Base-by-base conservation (phyloP, 2,888 invertebrate species). In the Alentia gelatinosa region DNA sequence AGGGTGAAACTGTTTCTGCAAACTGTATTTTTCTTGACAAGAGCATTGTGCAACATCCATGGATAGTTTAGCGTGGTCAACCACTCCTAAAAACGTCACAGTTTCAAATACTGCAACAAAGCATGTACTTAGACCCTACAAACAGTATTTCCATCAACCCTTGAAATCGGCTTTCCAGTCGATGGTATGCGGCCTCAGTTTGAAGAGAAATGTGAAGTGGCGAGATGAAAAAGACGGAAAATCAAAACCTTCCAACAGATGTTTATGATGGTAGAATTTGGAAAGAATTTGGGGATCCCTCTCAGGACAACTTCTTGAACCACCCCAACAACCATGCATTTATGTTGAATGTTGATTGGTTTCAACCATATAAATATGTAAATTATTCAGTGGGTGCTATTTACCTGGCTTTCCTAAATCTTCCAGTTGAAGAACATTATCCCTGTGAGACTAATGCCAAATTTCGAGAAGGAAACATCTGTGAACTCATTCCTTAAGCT, bases 121-220 rank as follows among this genome's bases (percentile, higher is more conserved):
- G 47, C 7, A 42, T 12, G 15, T 7, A 15, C 7, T 68, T 5
- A n/a, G 7, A 42, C 47, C 47, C 15, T 42, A 42, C 74, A 68
- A 68, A 23, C 26, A n/a, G 30, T 68, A 30, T 7, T 30, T 12
- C 23, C 23, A 12, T 30, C n/a, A 26, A n/a, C 23, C 74, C 7
- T 5, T 68, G 7, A 68, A 68, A 68, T 12, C 12, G 5, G n/a
- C 74, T 12, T 26, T 68, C 5, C 30, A n/a, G 30, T 12, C 5
- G 7, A 12, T 68, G 7, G 26, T 68, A 9, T 7, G n/a, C 7
- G 30, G 30, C n/a, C n/a, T 26, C 12, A n/a, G 7, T 68, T 26
- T 68, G 26, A 26, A 30, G 74, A 68, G 7, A 68, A 68, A 68
- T 68, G 74, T 68, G 74, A 68, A 68, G 74, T 68, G 74, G 74